Base-by-base conservation (phyloP, 2,113 vertebrate species). In the Myodes glareolus region DNA sequence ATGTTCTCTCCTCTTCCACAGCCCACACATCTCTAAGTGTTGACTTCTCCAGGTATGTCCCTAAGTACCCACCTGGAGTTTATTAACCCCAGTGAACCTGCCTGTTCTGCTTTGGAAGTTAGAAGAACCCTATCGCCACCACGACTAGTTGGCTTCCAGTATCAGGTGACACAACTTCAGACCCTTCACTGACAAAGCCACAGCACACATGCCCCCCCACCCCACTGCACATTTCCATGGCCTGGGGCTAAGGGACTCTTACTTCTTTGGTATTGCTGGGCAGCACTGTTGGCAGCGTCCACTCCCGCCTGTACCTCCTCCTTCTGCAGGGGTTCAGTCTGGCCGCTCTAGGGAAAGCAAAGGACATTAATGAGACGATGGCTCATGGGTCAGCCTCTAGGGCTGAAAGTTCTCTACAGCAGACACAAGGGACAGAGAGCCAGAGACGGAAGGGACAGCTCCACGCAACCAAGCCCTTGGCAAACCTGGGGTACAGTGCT, bases 221-320 rank as follows among this genome's bases (percentile, higher is more conserved):
- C 1, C n/a, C n/a, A 21, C 68, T 16, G 16, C 19, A 47, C 0
- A 36, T 23, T 7, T 63, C 61, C 14, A 6, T 14, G 70, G 36
- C 14, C 5, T 31, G 25, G 42, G 68, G 33, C 39, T 19, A 77
- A 47, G 70, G 75, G 36, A 21, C 90, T 50, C 99, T 96, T 99
- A 99, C 99, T 99, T 98, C 98, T 99, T 92, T 98, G 98, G 97
- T 99, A 99, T 50, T 98, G 98, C 29, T 98, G 99, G 14, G 99
- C 99, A 3, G 98, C 96, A 4, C 65, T 78, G 94, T 99, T 99
- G 72, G 99, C 99, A 33, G 98, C 97, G 2, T 99, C 98, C 88
- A 99, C 99, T 4, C 99, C 99, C 1, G 94, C 80, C 98, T 99
- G 99, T 47, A 99, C 92, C 98, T 99, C 99, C 16, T 99, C 99